A percentile compares a stretch with the other conserved stretches of the same genome.
Conservation (phyloP, 1,140 invertebrate genomes). For the Drosophila orosa region DNA sequence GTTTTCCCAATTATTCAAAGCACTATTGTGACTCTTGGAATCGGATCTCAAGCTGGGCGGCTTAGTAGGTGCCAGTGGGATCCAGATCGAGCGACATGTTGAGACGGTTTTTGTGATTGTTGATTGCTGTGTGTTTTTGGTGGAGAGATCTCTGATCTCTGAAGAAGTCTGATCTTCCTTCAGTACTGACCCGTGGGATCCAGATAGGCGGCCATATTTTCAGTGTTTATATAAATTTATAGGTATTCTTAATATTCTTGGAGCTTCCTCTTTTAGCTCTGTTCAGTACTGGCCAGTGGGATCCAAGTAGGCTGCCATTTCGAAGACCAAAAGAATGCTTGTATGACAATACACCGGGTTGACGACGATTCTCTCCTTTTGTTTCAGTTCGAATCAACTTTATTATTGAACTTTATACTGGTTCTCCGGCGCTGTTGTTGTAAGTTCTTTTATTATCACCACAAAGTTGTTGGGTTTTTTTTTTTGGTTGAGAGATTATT, state of each 20-base stretch:
- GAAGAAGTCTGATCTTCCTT: neutral
- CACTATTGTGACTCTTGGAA: neutral
- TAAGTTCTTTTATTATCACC: constrained; percentile 83
- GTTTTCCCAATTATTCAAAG: neutral
- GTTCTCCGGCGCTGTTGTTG: constrained; percentile 70
- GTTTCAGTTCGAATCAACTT: constrained; percentile 68
- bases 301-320: constrained; percentile 76
- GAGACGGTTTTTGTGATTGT: constrained; percentile 14
- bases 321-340: constrained; percentile 61
- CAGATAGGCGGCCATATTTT: constrained; percentile 13
- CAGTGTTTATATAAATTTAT: neutral
- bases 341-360: constrained; percentile 68
- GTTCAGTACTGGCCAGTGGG: constrained; percentile 80
- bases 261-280: neutral
- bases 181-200: constrained; percentile 18
- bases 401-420: constrained; percentile 74
- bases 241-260: neutral
- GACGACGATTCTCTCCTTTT: constrained; percentile 54
- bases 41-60: neutral
- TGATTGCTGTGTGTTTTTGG: neutral
- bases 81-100: constrained; percentile 79
- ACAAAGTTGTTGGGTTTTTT: constrained; percentile 45
- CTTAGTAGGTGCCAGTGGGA: constrained; percentile 82
- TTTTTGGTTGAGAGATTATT: constrained; percentile 67
- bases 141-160: neutral